phyloP scores from a whole-genome alignment of 2,113 vertebrate genomes.

The Desmodus rotundus region DNA sequence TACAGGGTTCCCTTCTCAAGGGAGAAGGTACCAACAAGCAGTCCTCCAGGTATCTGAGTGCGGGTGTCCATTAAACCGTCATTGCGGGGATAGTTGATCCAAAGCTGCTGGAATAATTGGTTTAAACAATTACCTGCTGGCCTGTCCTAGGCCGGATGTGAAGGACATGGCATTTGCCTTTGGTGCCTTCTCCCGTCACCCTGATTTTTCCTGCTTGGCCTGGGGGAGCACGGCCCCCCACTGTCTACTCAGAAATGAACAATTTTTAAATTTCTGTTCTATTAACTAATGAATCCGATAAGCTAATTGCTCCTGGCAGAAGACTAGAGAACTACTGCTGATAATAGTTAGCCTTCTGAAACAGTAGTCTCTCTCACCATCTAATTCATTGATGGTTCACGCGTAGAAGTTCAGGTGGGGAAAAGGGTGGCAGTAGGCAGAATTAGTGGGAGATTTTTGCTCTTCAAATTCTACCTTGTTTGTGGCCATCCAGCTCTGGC shows the following conservation, averaged over 20 bases:
- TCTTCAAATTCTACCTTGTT: not conserved
- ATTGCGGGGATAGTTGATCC: not conserved
- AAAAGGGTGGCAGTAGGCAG: not conserved
- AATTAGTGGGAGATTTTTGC: not conserved
- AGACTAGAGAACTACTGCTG: not conserved
- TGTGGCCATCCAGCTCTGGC: not conserved
- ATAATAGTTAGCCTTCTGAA: not conserved
- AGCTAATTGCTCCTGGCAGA: not conserved
- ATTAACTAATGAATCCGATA: not conserved
- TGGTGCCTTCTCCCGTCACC: not conserved
- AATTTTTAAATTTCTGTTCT: constrained; percentile 1
- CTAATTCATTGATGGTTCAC: not conserved
- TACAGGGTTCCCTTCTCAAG: not conserved
- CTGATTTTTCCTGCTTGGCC: not conserved
- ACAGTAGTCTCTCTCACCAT: not conserved
- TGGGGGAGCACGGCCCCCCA: not conserved
- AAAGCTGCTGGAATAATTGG: not conserved
- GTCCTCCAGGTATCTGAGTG: not conserved
- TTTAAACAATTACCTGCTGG: not conserved
- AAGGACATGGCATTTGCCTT: not conserved
- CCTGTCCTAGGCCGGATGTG: not conserved
- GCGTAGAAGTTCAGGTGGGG: not conserved
- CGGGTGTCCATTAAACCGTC: not conserved
- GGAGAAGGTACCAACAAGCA: not conserved
- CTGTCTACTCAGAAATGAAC: not conserved